Evolutionary conservation across 2,113 vertebrate species (phyloP), one percentile per base, ranked within the genome.

Genomic region (Synodontis membranacea): DNA sequence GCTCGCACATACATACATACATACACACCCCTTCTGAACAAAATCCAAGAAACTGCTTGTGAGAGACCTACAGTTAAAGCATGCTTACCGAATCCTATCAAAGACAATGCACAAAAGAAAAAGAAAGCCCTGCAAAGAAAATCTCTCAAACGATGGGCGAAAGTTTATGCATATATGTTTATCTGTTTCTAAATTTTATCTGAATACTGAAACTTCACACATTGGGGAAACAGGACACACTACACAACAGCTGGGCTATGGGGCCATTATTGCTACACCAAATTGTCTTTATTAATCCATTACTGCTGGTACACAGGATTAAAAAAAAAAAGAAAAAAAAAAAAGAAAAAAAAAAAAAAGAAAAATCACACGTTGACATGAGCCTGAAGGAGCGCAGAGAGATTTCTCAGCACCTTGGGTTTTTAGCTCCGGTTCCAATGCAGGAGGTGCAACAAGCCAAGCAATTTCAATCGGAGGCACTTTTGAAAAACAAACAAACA

Each of bases 81-180:
- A 97, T 96, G 96, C 97, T 96, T 94, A 93, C 93, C 90, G 93
- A 91, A 94, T 95, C 91, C 94, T 94, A 96, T 93, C 81, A 89
- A 95, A 91, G 92, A 95, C 87, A 94, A 93, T 92, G 96, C 92
- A 92, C 88, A 92, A 89, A 48, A 37, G 88, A 92, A 90, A 88
- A n/a, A 48, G 25, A 79, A 93, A 90, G 92, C 88, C 92, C 91
- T 92, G 90, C 90, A 91, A 93, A 94, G 94, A 85, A 93, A 93
- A 81, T 85, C 89, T 86, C 88, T 94, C 89, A 66, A 91, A 90
- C 60, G 56, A 90, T 92, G 90, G 74, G 62, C 60, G 58, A 82
- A 82, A 19, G 62, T 86, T 50, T 86, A 83, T 62, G 70, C 11
- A 50, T 34, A 23, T 72, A 50, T 1, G 1, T 48, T 70, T 68